A percentile compares a stretch with the other conserved stretches of the same genome.
Evolutionary conservation across 2,888 invertebrate species (phyloP).

Genomic region (Villa cingulata): DNA sequence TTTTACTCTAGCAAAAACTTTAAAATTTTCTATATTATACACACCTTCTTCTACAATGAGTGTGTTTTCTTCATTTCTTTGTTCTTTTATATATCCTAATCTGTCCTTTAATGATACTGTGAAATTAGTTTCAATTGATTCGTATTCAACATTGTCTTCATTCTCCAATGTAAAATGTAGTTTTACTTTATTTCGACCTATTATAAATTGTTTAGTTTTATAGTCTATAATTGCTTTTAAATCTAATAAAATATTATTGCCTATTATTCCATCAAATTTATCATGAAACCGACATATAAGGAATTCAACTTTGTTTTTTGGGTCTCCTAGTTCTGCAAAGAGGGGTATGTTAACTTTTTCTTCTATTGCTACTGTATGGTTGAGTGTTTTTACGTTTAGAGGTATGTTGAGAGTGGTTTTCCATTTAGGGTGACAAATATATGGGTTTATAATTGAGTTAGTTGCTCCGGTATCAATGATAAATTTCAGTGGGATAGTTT

Average conservation of each 20-base stretch:
- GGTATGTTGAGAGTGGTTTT: background rate
- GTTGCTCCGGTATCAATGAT: background rate
- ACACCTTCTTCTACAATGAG: too few species aligned
- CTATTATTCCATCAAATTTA: background rate
- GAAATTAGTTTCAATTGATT: background rate
- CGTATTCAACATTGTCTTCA: background rate
- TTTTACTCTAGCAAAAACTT: too few species aligned
- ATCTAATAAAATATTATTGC: background rate
- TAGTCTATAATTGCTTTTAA: background rate
- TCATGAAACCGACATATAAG: background rate
- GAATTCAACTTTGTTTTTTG: background rate
- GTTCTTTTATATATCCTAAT: too few species aligned
- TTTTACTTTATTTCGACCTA: background rate
- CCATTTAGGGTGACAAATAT: conserved; percentile 1
- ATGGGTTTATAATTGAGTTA: background rate
- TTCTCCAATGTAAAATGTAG: too few species aligned
- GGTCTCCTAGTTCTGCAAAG: background rate
- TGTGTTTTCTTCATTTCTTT: too few species aligned
- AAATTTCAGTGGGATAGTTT: too few species aligned
- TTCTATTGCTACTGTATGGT: background rate
- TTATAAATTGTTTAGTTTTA: background rate
- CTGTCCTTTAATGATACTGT: too few species aligned
- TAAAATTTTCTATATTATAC: too few species aligned
- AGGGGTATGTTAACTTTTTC: background rate
- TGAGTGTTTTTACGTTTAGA: background rate